Evolutionary conservation across 1,140 invertebrate genomes (phyloP).

Genomic region (Papilio polyxenes): DNA sequence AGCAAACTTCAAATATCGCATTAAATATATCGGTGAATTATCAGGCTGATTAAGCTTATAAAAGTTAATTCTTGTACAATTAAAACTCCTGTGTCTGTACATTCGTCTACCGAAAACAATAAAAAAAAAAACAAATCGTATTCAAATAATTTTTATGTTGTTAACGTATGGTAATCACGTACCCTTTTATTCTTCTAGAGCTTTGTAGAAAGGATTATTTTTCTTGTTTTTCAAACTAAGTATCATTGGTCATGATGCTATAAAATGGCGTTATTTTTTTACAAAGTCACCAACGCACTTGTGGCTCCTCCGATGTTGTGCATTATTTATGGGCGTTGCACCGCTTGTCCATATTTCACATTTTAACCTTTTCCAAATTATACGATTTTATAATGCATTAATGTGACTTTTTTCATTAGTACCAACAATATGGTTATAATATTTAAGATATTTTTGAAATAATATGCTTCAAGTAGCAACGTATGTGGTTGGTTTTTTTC

Average conservation of each 20-base stretch:
- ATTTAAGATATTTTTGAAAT: not conserved
- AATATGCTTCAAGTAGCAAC: not conserved
- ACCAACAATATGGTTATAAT: not conserved
- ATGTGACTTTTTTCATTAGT: not conserved
- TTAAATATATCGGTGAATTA: too few relatives aligned
- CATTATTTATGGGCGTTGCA: not conserved
- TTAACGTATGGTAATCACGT: not conserved
- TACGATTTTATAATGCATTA: not conserved
- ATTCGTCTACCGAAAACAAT: not conserved
- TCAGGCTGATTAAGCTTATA: too few relatives aligned
- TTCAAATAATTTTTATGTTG: not conserved
- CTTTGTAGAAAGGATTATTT: not conserved
- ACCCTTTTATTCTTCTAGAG: not conserved
- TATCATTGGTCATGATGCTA: not conserved
- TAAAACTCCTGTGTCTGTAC: not conserved
- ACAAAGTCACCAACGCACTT: not conserved
- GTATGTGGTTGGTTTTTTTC: not conserved
- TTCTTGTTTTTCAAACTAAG: not conserved
- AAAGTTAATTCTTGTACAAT: not conserved
- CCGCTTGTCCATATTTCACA: not conserved
- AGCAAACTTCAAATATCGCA: too few relatives aligned
- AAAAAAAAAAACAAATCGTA: not conserved
- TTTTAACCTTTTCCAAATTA: not conserved
- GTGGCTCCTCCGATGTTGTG: not conserved
- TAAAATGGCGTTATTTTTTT: not conserved